Base-by-base conservation (phyloP, 2,113 vertebrate genomes). In the Nerophis lumbriciformis region DNA sequence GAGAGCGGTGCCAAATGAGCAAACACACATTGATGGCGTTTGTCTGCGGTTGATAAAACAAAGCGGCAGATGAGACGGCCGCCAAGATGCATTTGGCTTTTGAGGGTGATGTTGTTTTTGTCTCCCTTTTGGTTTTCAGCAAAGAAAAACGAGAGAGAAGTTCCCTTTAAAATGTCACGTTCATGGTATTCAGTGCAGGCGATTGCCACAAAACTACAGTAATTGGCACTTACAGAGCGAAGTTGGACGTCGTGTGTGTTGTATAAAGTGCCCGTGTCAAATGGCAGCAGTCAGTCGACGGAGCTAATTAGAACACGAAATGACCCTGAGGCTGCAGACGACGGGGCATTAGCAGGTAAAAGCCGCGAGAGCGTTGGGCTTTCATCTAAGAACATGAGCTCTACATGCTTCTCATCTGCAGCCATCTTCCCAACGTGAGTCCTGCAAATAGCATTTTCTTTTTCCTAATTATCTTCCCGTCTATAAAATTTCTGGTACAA, bases 181-280 rank as follows among this genome's bases (percentile, higher is more conserved):
- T 12, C 42, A 12, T 35, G 47, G 37, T 35, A 59, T 68, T 71
- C 14, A 52, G 2, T 42, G 48, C 8, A 4, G 45, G 51, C 48
- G 38, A n/a, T 65, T 59, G 67, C 52, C 48, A 53, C 9, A 9
- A 56, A 45, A 68, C 68, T 48, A 28, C 28, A 28, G 28, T 28
- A 72, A 78, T 36, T 61, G 63, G 53, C 51, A 28, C 50, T 13
- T 69, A 69, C 50, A 54, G 39, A 58, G 57, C 38, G 44, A 13
- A 54, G 65, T 59, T 59, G 68, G 61, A 76, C 63, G 48, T 56
- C 61, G 71, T 78, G 68, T 75, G 62, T 78, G 73, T 78, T 53
- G 8, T 75, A 65, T 67, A 68, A 72, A 80, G 74, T 70, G 73
- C 65, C 72, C 58, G 28, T 74, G 82, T 82, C 77, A 65, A 63